Evolutionary conservation across 2,113 vertebrate species (phyloP).

Genomic region (Catagonus wagneri): DNA sequence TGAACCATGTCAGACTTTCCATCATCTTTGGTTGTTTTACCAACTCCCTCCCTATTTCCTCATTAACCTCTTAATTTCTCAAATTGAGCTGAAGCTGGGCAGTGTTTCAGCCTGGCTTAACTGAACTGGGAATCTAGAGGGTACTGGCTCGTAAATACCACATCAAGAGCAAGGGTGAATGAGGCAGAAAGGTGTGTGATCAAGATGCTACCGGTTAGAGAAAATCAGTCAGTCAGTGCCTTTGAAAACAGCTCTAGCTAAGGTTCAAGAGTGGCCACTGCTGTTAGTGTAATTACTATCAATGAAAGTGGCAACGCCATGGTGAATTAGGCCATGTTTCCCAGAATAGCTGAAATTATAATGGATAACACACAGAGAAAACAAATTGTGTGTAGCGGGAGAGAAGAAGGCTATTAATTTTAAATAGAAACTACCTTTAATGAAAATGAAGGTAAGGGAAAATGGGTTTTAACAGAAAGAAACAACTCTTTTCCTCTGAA

Average conservation of each 20-base stretch:
- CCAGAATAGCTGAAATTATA: slow-evolving; percentile 45
- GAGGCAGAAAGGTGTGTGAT: not conserved
- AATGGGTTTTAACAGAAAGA: slow-evolving; percentile 18
- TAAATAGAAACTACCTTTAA: slow-evolving; percentile 15
- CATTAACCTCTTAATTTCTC: slow-evolving; percentile 1
- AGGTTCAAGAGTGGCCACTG: slow-evolving; percentile 11
- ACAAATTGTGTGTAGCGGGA: not conserved
- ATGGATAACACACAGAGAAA: slow-evolving; percentile 41
- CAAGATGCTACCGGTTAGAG: not conserved
- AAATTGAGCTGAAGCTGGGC: not conserved
- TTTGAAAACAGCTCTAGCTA: slow-evolving; percentile 38
- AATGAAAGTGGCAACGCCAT: not conserved
- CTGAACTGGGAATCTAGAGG: not conserved
- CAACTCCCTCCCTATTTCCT: not conserved
- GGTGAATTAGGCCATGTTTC: slow-evolving; percentile 29
- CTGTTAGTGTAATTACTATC: slow-evolving; percentile 6
- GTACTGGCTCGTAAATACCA: not conserved
- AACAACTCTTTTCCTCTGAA: not conserved
- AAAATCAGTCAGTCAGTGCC: not conserved
- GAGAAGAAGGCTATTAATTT: not conserved
- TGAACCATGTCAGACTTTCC: slow-evolving; percentile 1
- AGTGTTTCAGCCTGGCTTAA: not conserved
- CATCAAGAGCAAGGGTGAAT: not conserved
- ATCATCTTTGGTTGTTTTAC: not conserved
- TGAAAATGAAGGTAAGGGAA: not conserved